Percentiles rank a stretch among this genome's conserved stretches.
phyloP scores from a whole-genome alignment of 92 coral and sea anemone species.

The Palythoa grandiflora region DNA sequence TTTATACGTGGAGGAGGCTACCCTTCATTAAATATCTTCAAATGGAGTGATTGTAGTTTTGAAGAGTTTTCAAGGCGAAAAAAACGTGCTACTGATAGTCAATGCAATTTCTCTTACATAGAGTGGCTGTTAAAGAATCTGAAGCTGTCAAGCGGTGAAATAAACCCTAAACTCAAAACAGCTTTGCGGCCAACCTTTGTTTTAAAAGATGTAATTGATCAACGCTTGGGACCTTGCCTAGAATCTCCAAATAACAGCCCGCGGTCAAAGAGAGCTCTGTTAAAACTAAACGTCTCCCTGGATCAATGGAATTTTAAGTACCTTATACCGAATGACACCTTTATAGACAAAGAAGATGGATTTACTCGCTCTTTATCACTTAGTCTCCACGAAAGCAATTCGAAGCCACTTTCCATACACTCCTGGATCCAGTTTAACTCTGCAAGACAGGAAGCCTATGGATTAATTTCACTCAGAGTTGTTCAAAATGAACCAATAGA shows the following conservation, averaged over 20 bases:
- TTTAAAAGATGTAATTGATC: conserved; percentile 30
- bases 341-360: conserved; percentile 58
- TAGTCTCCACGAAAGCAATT: conserved; percentile 13
- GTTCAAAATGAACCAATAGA: conserved; percentile 29
- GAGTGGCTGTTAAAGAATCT: conserved; percentile 41
- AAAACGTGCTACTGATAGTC: conserved; percentile 18
- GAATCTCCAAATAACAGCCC: conserved; percentile 42
- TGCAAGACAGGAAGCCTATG: conserved; percentile 42
- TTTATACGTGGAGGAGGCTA: conserved; percentile 54
- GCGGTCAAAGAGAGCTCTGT: conserved; percentile 1
- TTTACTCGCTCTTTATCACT: conserved; percentile 35
- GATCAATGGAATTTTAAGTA: conserved; percentile 42
- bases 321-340: conserved; percentile 42
- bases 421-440: conserved; percentile 55
- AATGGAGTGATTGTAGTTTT: conserved; percentile 52
- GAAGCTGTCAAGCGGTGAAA: conserved; percentile 11
- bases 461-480: conserved; percentile 36
- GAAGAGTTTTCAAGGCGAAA: conserved; percentile 5
- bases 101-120: conserved; percentile 11
- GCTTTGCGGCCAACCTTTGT: conserved; percentile 52
- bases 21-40: conserved; percentile 55
- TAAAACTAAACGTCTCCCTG: conserved; percentile 42
- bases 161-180: conserved; percentile 2
- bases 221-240: conserved; percentile 52
- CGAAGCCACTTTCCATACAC: conserved; percentile 30